Evolutionary conservation across 2,888 invertebrate genomes (phyloP).

Genomic region (Malachius bipustulatus): DNA sequence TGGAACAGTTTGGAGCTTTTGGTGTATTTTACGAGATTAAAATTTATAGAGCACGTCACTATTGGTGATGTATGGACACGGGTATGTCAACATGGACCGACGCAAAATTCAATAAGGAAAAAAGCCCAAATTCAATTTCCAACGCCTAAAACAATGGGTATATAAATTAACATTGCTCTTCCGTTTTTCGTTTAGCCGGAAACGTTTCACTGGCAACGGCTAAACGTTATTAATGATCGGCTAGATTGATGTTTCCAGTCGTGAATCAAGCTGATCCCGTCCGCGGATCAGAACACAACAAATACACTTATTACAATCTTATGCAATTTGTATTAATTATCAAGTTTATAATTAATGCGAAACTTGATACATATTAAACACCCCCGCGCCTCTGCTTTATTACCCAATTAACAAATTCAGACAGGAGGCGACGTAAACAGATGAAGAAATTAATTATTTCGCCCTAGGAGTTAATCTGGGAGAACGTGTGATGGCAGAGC

Average conservation of each 20-base stretch:
- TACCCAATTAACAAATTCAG: no score
- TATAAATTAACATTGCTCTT: constrained; percentile 9
- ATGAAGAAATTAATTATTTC: no score
- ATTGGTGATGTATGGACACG: neutral
- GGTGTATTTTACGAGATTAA: no score
- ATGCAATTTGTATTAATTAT: constrained; percentile 15
- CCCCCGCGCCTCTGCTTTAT: no score
- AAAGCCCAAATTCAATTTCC: constrained; percentile 11
- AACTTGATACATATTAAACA: no score
- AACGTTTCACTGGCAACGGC: neutral
- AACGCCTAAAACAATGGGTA: constrained; percentile 14
- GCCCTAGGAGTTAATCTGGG: no score
- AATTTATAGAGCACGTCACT: no score
- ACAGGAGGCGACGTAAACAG: no score
- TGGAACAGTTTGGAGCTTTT: no score
- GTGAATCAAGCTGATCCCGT: constrained; percentile 21
- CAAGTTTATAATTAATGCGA: neutral
- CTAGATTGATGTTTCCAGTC: constrained; percentile 21
- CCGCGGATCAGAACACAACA: constrained; percentile 19
- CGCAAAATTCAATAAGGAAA: constrained; percentile 1
- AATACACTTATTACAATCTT: constrained; percentile 17
- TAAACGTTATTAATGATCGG: constrained; percentile 23
- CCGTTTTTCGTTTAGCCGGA: neutral
- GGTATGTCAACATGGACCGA: neutral
- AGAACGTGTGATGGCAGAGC: no score